These are phyloP conservation scores for Scaeva pyrastri DNA, from an alignment of 2,888 invertebrate genomes.

Conservation along the genomic window DNA sequence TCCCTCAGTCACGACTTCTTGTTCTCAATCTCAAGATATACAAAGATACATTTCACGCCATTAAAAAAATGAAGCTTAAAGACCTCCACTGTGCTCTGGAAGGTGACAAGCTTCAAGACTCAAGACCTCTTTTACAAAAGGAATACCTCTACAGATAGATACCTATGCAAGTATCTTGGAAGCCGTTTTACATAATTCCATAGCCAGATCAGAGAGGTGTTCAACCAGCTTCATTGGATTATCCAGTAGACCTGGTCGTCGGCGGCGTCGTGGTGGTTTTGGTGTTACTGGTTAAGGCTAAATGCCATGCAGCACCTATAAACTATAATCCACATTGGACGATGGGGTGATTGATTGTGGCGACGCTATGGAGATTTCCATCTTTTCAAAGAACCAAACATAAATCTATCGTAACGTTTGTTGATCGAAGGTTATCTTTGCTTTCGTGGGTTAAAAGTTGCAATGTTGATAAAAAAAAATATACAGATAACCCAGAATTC, in stretches of 20 bases:
- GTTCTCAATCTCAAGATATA: slow-evolving; percentile 51
- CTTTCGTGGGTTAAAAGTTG: slow-evolving; percentile 10
- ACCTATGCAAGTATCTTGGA: background rate
- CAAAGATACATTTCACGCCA: slow-evolving; percentile 70
- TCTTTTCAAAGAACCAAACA: slow-evolving; percentile 41
- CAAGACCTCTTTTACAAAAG: background rate
- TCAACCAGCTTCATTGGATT: slow-evolving; percentile 20
- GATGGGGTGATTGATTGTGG: slow-evolving; percentile 74
- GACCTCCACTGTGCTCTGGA: slow-evolving; percentile 25
- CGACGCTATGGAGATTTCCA: slow-evolving; percentile 69
- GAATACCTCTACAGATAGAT: background rate
- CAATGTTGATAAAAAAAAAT: background rate
- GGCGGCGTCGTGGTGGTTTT: background rate
- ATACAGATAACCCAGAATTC: slow-evolving; percentile 33
- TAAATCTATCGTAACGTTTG: slow-evolving; percentile 56
- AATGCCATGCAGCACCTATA: slow-evolving; percentile 49
- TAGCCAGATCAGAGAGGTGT: background rate
- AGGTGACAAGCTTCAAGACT: slow-evolving; percentile 55
- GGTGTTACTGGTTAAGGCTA: slow-evolving; percentile 34
- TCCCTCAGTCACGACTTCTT: slow-evolving; percentile 70
- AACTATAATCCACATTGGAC: slow-evolving; percentile 60
- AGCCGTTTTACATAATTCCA: slow-evolving; percentile 71
- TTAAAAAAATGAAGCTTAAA: slow-evolving; percentile 63
- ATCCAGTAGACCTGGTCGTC: slow-evolving; percentile 54
- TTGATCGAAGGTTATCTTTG: slow-evolving; percentile 68